Conservation (phyloP, 2,888 invertebrate genomes). For the Agrilus cyanescens region DNA sequence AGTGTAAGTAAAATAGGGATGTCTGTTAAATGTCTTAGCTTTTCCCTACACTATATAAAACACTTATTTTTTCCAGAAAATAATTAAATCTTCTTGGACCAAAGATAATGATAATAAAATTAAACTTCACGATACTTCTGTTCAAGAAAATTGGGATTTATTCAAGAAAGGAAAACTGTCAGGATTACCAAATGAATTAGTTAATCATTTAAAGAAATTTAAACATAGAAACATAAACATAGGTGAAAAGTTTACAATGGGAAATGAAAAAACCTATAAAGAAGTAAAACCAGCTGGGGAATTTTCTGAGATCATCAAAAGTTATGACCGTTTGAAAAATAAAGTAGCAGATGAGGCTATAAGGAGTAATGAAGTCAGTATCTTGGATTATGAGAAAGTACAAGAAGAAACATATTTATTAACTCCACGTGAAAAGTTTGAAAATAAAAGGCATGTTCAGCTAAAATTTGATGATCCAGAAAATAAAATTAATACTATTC, state of each 20-base stretch:
- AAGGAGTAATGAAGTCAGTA: not conserved
- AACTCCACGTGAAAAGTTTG: not conserved
- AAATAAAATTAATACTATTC: not conserved
- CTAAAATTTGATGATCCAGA: too few species aligned
- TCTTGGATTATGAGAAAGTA: slow-evolving; percentile 20
- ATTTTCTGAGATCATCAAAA: slow-evolving; percentile 38
- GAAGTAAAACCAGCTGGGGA: slow-evolving; percentile 26
- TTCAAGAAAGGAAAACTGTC: slow-evolving; percentile 45
- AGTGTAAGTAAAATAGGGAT: slow-evolving; percentile 23
- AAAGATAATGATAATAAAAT: slow-evolving; percentile 46
- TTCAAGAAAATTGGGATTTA: slow-evolving; percentile 57
- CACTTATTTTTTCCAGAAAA: slow-evolving; percentile 39
- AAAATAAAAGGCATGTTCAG: slow-evolving; percentile 1
- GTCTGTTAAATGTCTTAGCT: not conserved
- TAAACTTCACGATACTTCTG: slow-evolving; percentile 51
- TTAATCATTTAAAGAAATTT: slow-evolving; percentile 54
- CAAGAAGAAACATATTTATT: slow-evolving; percentile 8
- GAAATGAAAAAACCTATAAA: slow-evolving; percentile 20
- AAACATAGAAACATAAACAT: slow-evolving; percentile 38
- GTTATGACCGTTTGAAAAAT: slow-evolving; percentile 33
- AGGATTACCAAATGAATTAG: slow-evolving; percentile 34
- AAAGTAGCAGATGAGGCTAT: slow-evolving; percentile 21
- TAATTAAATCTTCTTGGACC: slow-evolving; percentile 54
- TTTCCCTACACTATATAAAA: not conserved
- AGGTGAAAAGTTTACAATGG: slow-evolving; percentile 10